Percentiles rank a stretch among this genome's conserved stretches.
Conservation (phyloP, 2,888 invertebrate species). For the Cantharis rufa region DNA sequence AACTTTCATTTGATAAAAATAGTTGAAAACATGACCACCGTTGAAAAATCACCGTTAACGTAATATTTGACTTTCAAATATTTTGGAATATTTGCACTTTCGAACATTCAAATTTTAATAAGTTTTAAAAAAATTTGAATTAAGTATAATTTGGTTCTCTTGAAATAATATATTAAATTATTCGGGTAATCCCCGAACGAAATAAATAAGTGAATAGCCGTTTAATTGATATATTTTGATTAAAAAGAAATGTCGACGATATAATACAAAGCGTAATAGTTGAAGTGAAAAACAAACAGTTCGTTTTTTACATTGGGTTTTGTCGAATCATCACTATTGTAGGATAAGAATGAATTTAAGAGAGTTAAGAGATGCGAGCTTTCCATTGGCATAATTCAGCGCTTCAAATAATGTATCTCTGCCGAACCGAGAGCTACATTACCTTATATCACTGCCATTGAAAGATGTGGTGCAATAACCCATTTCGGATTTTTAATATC, state of each 20-base stretch:
- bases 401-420: conserved; percentile 31
- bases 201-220: not conserved
- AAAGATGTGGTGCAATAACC: conserved; percentile 32
- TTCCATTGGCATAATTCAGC: conserved; percentile 34
- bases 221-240: not conserved
- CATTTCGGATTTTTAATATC: conserved; percentile 27
- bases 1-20: too few relatives aligned
- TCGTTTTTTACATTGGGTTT: not conserved
- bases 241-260: not conserved
- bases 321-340: not conserved
- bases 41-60: too few relatives aligned
- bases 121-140: too few relatives aligned
- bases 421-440: conserved; percentile 28
- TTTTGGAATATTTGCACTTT: too few relatives aligned
- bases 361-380: conserved; percentile 13
- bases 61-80: too few relatives aligned
- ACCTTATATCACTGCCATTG: conserved; percentile 33
- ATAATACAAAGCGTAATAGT: not conserved
- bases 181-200: not conserved
- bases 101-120: too few relatives aligned
- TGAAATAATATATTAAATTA: too few relatives aligned
- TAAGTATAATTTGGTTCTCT: too few relatives aligned
- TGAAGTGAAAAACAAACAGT: not conserved
- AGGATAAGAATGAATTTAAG: conserved; percentile 12
- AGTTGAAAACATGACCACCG: too few relatives aligned